Conservation (phyloP, 1,140 invertebrate species). For the Aphelenchoides besseyi region DNA sequence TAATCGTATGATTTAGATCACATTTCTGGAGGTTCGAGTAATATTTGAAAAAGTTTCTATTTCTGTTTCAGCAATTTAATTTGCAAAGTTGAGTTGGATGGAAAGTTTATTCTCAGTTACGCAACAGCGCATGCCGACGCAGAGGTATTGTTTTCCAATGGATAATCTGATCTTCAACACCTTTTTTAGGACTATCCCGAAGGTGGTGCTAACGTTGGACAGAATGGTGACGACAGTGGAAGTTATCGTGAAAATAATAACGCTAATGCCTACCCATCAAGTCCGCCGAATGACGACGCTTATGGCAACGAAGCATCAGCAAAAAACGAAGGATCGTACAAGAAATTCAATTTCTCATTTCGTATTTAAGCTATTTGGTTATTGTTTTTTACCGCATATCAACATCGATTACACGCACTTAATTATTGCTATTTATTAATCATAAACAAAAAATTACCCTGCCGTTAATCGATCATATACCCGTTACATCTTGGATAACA, state of each 20-base stretch:
- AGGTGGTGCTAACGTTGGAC: background rate
- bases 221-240: background rate
- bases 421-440: background rate
- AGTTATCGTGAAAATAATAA: background rate
- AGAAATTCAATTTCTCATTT: constrained; percentile 2
- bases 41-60: too few species aligned
- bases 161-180: too few species aligned
- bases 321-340: background rate
- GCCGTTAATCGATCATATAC: background rate
- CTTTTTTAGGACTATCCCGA: too few species aligned
- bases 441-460: background rate
- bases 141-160: too few species aligned
- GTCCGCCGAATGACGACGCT: background rate
- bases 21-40: too few species aligned
- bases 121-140: constrained; percentile 35
- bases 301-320: background rate
- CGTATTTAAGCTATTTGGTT: too few species aligned
- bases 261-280: background rate
- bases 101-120: constrained; percentile 41
- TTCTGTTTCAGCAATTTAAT: constrained; percentile 24
- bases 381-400: too few species aligned
- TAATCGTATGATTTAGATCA: too few species aligned
- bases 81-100: constrained; percentile 42
- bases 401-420: too few species aligned
- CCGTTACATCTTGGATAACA: background rate